Evolutionary conservation across 1,140 invertebrate genomes (phyloP), one percentile per base, ranked within the genome.

Genomic region (Solen grandis): DNA sequence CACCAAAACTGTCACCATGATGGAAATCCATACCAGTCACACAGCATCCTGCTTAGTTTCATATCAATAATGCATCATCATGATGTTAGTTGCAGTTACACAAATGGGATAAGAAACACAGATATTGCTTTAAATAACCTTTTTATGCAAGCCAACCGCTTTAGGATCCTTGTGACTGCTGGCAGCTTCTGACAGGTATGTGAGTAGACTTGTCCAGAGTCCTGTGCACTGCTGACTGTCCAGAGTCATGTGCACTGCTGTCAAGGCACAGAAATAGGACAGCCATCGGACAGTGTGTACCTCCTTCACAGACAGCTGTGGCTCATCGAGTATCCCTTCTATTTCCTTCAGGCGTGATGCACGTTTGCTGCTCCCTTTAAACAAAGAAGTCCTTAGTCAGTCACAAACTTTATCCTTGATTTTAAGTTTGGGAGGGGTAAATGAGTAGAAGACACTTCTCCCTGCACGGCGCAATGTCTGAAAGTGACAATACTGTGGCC

Each of bases 231-330:
- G 76, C 22, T 55, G 33, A 2, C 41, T 41, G 41, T 74, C 65
- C 0, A 62, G 50, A 29, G 36, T 70, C 19, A 65, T 59, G 16
- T 60, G 52, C n/a, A 74, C 55, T 19, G 62, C 27, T 46, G n/a
- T 31, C 19, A 85, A 50, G 75, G 52, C 14, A 62, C 78, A 27
- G 60, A 50, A 82, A 36, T 63, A 83, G 3, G 80, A 80, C 1
- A 85, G 25, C 81, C 84, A 85, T 29, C 81, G 31, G 13, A 85
- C 69, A 19, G 59, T 69, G 79, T 85, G 84, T 1, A 85, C 36
- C 31, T 85, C 84, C 29, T 80, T 85, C 19, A 54, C 25, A 16
- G 74, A 60, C 0, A 76, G 41, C 19, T 27, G 4, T 31, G 59
- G 76, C 33, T 50, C 31, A 13, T 84, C 68, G 0, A 74, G 60